Conservation (phyloP, 2,113 vertebrate species). For the Esox niger region DNA sequence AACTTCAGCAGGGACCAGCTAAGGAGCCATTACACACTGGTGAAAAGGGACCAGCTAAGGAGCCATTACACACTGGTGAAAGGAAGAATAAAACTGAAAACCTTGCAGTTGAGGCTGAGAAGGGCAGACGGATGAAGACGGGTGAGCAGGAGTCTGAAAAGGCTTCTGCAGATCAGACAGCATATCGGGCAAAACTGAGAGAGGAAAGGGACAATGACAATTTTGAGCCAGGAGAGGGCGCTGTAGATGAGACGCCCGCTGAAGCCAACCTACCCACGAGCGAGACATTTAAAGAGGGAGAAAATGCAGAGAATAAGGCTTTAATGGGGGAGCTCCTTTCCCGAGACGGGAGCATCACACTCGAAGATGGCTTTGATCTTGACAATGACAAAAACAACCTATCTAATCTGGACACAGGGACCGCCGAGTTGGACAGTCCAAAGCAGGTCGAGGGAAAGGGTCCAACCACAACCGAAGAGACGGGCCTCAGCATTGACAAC, state of each 20-base stretch:
- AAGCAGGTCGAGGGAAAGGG: neutral
- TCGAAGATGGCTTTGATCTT: slow-evolving; percentile 7
- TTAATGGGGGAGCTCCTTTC: slow-evolving; percentile 3
- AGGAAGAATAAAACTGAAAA: neutral
- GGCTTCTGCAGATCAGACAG: slow-evolving; percentile 3
- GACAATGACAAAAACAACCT: neutral
- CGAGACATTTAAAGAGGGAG: slow-evolving; percentile 11
- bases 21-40: neutral
- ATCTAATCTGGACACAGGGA: slow-evolving; percentile 21
- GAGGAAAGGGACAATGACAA: neutral
- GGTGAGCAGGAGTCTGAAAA: neutral
- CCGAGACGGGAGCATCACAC: neutral
- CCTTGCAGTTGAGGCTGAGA: neutral
- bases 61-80: neutral
- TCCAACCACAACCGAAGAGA: neutral
- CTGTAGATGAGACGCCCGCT: neutral
- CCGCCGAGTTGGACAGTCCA: slow-evolving; percentile 10
- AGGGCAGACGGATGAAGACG: neutral
- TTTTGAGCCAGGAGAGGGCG: slow-evolving; percentile 13
- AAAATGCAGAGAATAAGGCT: slow-evolving; percentile 2
- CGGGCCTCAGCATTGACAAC: slow-evolving; percentile 8
- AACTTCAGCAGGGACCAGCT: neutral
- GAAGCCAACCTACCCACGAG: neutral
- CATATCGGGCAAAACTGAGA: neutral
- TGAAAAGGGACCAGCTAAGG: too few relatives aligned